phyloP scores from a whole-genome alignment of 2,797 vertebrate species.

The Sebastes itinus region DNA sequence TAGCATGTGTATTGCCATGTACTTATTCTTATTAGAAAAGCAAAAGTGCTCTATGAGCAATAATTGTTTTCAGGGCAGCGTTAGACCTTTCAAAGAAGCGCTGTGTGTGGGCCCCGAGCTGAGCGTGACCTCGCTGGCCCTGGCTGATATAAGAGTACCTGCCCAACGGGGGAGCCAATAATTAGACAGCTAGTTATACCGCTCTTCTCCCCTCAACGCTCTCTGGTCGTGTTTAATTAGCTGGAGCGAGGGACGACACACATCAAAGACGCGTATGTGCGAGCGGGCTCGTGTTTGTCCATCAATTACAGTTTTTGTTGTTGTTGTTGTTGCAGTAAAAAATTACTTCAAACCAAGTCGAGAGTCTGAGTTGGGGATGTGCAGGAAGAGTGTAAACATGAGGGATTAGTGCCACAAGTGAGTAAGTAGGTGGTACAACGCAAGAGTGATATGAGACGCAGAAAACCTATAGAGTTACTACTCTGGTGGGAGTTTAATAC shows the following conservation, averaged over 20 bases:
- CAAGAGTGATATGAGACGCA: background rate
- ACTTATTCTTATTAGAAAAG: too few species aligned
- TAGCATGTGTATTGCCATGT: background rate
- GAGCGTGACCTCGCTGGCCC: slow-evolving; percentile 41
- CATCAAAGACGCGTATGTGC: slow-evolving; percentile 39
- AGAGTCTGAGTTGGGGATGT: background rate
- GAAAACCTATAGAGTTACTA: background rate
- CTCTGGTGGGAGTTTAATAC: slow-evolving; percentile 16
- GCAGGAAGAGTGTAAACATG: slow-evolving; percentile 28
- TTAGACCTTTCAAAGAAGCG: slow-evolving; percentile 11
- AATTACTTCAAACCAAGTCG: slow-evolving; percentile 22
- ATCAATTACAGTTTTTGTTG: slow-evolving; percentile 32
- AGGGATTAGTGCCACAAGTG: slow-evolving; percentile 2
- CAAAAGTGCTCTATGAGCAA: background rate
- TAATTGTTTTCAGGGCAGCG: background rate
- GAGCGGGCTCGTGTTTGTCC: slow-evolving; percentile 31
- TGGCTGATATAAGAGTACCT: slow-evolving; percentile 46
- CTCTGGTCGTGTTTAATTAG: background rate
- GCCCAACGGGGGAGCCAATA: slow-evolving; percentile 48
- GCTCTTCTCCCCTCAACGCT: background rate
- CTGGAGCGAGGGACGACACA: slow-evolving; percentile 9
- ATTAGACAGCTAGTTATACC: slow-evolving; percentile 45
- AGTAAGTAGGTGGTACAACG: background rate
- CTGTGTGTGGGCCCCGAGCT: slow-evolving; percentile 34
- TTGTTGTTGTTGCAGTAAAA: background rate